These are phyloP conservation scores for Synanthedon andrenaeformis DNA, from an alignment of 2,888 invertebrate genomes.

Conservation along the genomic window DNA sequence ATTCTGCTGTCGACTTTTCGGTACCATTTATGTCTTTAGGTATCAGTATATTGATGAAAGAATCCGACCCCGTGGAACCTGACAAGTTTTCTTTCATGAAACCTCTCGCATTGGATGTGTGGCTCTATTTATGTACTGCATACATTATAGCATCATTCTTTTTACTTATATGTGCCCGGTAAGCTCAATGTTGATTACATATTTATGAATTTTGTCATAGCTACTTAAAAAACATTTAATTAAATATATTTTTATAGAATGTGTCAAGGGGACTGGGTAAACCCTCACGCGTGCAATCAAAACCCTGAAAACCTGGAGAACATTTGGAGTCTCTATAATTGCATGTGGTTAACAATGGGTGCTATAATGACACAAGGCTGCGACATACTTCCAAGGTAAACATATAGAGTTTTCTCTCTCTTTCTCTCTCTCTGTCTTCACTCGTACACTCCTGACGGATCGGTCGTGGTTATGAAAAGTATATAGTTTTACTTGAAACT, in stretches of 20 bases:
- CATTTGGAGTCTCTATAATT: constrained; percentile 87
- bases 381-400: constrained; percentile 89
- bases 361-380: constrained; percentile 94
- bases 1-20: constrained; percentile 90
- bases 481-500: background rate
- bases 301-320: constrained; percentile 89
- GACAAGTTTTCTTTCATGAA: constrained; percentile 89
- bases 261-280: constrained; percentile 93
- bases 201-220: background rate
- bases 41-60: constrained; percentile 87
- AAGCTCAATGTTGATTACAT: constrained; percentile 8
- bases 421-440: background rate
- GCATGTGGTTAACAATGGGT: constrained; percentile 93
- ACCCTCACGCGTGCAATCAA: constrained; percentile 89
- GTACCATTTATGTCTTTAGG: constrained; percentile 97
- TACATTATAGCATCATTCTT: constrained; percentile 86
- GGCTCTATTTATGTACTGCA: constrained; percentile 88
- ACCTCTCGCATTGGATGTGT: constrained; percentile 85
- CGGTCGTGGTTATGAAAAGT: background rate
- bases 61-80: constrained; percentile 80
- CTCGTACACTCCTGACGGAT: too few relatives aligned
- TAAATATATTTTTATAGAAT: constrained; percentile 67
- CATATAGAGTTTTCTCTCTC: background rate
- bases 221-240: background rate
- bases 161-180: constrained; percentile 85